These are phyloP conservation scores for Drosophila demipolita DNA, from an alignment of 2,888 invertebrate species.

Conservation along the genomic window DNA sequence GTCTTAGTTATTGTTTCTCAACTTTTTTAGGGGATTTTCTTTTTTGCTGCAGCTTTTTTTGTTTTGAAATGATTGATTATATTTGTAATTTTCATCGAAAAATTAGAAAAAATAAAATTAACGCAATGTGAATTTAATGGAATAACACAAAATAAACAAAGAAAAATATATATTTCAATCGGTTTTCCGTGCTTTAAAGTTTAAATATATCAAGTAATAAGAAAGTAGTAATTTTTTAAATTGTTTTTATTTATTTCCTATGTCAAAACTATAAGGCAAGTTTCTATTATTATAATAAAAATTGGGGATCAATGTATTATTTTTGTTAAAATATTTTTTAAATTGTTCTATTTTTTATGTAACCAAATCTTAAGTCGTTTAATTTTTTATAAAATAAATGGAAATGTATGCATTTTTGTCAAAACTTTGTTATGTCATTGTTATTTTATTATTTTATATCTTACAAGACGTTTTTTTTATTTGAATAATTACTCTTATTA, in stretches of 20 bases:
- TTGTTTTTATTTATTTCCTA: not conserved
- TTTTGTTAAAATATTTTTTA: too few relatives aligned
- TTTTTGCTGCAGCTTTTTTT: slow-evolving; percentile 26
- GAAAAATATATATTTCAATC: not conserved
- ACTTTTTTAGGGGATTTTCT: slow-evolving; percentile 14
- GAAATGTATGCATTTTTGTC: not conserved
- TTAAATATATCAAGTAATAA: not conserved
- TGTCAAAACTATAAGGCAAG: not conserved
- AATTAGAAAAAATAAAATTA: not conserved
- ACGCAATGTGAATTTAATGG: not conserved
- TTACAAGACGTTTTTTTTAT: too few relatives aligned
- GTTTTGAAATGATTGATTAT: slow-evolving; percentile 59
- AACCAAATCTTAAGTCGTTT: not conserved
- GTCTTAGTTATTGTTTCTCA: slow-evolving; percentile 16
- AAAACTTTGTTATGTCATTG: too few relatives aligned
- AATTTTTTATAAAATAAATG: not conserved
- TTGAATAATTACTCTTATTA: too few relatives aligned
- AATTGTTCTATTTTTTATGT: not conserved
- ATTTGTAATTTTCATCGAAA: slow-evolving; percentile 24
- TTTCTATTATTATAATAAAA: not conserved
- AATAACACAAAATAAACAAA: not conserved
- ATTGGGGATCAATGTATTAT: not conserved
- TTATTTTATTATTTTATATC: not conserved
- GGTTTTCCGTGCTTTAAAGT: not conserved
- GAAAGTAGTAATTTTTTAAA: not conserved